Evolutionary conservation across 1,140 invertebrate species (phyloP).

Genomic region (Drosophila lacertosa): DNA sequence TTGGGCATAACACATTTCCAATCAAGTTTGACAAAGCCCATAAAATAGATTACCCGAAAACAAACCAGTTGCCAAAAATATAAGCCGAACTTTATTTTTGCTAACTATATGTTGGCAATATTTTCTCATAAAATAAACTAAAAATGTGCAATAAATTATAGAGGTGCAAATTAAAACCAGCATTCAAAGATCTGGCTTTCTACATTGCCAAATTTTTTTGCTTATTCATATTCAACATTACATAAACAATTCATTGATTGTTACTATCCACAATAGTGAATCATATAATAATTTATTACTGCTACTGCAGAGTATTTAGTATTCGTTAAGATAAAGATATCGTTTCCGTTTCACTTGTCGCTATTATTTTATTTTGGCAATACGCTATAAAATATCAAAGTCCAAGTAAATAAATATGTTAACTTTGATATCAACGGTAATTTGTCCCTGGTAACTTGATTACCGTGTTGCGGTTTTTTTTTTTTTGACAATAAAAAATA

Average conservation of each 20-base stretch:
- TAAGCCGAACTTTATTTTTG: no score
- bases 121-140: no score
- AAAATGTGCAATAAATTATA: no score
- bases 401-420: slow-evolving; percentile 49
- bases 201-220: no score
- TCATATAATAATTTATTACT: not conserved
- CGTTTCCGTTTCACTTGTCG: not conserved
- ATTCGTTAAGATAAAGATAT: slow-evolving; percentile 6
- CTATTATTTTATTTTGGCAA: not conserved
- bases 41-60: no score
- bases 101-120: no score
- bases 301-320: slow-evolving; percentile 18
- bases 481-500: not conserved
- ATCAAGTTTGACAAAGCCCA: not conserved
- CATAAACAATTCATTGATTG: no score
- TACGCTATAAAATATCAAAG: slow-evolving; percentile 48
- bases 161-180: no score
- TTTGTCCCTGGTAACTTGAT: slow-evolving; percentile 50
- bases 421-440: slow-evolving; percentile 34
- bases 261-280: no score
- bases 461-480: slow-evolving; percentile 18
- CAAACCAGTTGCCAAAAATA: no score
- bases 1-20: slow-evolving; percentile 6
- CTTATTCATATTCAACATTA: no score
- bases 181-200: no score